Percentiles rank a stretch among this genome's conserved stretches.
phyloP scores from a whole-genome alignment of 2,113 vertebrate genomes.

The Prunella himalayana region DNA sequence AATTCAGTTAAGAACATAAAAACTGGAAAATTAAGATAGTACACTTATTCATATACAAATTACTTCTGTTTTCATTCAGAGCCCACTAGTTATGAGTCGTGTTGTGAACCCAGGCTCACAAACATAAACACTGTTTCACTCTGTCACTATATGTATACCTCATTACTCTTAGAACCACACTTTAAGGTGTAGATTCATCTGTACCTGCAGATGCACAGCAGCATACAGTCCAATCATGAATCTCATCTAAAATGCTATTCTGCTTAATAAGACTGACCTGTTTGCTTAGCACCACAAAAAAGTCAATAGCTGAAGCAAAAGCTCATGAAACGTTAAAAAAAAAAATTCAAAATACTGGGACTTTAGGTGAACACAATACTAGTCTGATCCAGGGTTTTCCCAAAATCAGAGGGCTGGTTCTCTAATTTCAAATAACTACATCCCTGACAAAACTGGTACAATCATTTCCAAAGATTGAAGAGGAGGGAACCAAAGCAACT shows the following conservation, averaged over 20 bases:
- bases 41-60: background rate
- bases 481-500: constrained; percentile 32
- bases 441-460: constrained; percentile 3
- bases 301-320: background rate
- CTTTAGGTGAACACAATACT: background rate
- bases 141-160: background rate
- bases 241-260: background rate
- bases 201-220: background rate
- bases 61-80: constrained; percentile 1
- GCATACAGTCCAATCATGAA: background rate
- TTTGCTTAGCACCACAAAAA: background rate
- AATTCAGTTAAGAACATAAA: background rate
- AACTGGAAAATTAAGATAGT: background rate
- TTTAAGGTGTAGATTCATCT: background rate
- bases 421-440: background rate
- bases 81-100: background rate
- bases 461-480: constrained; percentile 12
- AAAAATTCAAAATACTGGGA: background rate
- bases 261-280: background rate
- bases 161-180: background rate
- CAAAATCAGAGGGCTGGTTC: constrained; percentile 8
- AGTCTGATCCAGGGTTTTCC: background rate
- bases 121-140: constrained; percentile 3
- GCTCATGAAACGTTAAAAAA: background rate
- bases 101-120: background rate